phyloP scores from a whole-genome alignment of 2,888 invertebrate species.

The Parelbella ahira region DNA sequence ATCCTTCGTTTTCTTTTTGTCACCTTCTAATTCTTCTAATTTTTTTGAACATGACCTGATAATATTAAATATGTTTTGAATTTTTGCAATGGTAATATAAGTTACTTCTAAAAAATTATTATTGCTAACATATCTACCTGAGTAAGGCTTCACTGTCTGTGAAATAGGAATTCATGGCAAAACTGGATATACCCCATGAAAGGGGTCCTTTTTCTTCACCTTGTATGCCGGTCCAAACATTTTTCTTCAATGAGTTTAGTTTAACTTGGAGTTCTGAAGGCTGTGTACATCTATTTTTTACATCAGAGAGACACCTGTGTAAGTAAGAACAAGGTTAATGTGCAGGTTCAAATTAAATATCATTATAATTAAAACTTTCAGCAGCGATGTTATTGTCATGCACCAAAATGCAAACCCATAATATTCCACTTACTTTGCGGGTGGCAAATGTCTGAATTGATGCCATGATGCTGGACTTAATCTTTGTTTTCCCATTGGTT shows the following conservation, averaged over 20 bases:
- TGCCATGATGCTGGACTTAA: conserved; percentile 75
- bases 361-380: too few species aligned
- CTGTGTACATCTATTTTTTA: conserved; percentile 64
- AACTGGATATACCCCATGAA: conserved; percentile 84
- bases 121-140: too few species aligned
- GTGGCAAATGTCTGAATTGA: conserved; percentile 67
- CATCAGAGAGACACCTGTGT: conserved; percentile 62
- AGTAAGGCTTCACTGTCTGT: conserved; percentile 81
- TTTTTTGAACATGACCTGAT: conserved; percentile 84
- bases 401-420: too few species aligned
- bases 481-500: conserved; percentile 59
- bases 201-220: conserved; percentile 78
- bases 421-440: conserved; percentile 70
- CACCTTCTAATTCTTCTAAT: conserved; percentile 73
- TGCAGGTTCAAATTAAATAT: too few species aligned
- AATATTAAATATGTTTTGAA: conserved; percentile 16
- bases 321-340: conserved; percentile 4
- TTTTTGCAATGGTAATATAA: too few species aligned
- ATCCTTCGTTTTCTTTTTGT: conserved; percentile 58
- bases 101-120: too few species aligned
- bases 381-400: too few species aligned
- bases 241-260: conserved; percentile 84
- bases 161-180: conserved; percentile 76
- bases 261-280: conserved; percentile 84
- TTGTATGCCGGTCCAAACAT: conserved; percentile 86